Evolutionary conservation across 2,888 invertebrate species (phyloP).

Genomic region (Tipula confusa): DNA sequence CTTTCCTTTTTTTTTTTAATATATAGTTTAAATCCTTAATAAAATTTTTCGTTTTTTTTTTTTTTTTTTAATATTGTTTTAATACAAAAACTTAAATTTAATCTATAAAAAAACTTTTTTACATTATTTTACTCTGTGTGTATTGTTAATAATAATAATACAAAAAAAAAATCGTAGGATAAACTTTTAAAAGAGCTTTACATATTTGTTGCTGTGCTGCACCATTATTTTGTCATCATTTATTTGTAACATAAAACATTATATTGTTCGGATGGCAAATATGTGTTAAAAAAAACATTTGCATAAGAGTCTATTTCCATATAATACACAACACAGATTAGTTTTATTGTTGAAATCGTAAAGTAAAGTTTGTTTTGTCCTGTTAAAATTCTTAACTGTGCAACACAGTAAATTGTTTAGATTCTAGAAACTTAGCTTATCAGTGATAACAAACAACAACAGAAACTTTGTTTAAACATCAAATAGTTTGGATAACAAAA

Average conservation of each 20-base stretch:
- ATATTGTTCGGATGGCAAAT: neutral
- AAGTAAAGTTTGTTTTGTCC: neutral
- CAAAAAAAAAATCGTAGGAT: neutral
- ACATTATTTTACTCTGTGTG: neutral
- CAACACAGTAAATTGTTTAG: neutral
- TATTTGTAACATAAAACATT: constrained; percentile 3
- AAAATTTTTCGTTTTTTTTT: neutral
- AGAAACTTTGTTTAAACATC: neutral
- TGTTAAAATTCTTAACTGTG: neutral
- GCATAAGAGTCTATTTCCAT: neutral
- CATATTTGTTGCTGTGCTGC: neutral
- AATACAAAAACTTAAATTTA: constrained; percentile 20
- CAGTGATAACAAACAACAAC: neutral
- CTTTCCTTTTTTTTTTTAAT: neutral
- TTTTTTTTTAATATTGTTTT: no score
- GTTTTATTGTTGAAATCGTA: neutral
- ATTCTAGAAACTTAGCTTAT: neutral
- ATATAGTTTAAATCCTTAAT: neutral
- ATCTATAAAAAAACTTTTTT: neutral
- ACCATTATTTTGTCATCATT: neutral
- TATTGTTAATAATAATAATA: neutral
- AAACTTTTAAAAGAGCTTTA: neutral
- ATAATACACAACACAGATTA: neutral
- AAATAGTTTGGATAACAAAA: neutral
- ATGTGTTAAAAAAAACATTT: constrained; percentile 1